Conservation (phyloP, 35 echinoderm and acorn worm genomes). For the Anneissia japonica region DNA sequence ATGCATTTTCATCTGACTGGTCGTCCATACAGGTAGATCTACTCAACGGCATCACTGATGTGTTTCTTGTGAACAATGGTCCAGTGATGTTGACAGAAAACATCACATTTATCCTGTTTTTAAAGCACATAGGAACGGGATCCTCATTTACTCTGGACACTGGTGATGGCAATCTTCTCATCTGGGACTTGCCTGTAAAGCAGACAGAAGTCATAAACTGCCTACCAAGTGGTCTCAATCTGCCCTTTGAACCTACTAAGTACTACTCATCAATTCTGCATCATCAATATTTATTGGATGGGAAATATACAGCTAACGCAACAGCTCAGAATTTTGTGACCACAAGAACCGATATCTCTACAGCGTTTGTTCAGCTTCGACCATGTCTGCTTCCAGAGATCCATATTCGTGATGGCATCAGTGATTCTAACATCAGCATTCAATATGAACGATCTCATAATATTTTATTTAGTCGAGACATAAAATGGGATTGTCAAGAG, state of each 20-base stretch:
- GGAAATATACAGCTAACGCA: constrained; percentile 30
- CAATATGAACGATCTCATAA: constrained; percentile 31
- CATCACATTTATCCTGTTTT: constrained; percentile 66
- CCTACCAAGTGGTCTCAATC: constrained; percentile 32
- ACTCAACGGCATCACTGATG: constrained; percentile 39
- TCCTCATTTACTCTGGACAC: constrained; percentile 32
- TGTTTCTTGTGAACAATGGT: constrained; percentile 76
- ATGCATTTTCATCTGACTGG: not conserved
- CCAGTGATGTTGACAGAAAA: constrained; percentile 29
- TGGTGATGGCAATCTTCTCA: constrained; percentile 46
- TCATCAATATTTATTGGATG: constrained; percentile 37
- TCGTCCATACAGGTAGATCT: not conserved
- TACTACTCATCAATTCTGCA: constrained; percentile 34
- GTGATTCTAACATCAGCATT: constrained; percentile 7
- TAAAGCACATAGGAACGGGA: constrained; percentile 35
- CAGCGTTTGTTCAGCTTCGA: constrained; percentile 36
- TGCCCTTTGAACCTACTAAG: constrained; percentile 57
- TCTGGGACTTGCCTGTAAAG: constrained; percentile 10
- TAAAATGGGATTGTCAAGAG: constrained; percentile 33
- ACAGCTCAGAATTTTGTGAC: constrained; percentile 45
- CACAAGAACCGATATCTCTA: constrained; percentile 4
- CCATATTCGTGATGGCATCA: constrained; percentile 48
- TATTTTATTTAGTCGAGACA: constrained; percentile 24
- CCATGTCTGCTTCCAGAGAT: constrained; percentile 52
- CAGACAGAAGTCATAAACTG: constrained; percentile 6